Evolutionary conservation across 2,113 vertebrate genomes (phyloP).

Genomic region (Cygnus atratus): DNA sequence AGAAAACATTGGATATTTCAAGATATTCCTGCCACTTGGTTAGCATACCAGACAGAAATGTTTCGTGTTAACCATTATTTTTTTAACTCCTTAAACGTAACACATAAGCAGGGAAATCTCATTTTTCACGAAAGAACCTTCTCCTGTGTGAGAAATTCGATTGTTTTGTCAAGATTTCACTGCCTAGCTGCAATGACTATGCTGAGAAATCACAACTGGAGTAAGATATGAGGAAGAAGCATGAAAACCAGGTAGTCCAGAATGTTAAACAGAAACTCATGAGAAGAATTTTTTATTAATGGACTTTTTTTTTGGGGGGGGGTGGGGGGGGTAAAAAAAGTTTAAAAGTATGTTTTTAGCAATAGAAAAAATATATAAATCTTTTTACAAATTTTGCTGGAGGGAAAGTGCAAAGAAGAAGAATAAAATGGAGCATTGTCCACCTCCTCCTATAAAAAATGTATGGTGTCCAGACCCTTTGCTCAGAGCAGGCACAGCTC

Average conservation of each 20-base stretch:
- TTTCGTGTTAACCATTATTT: not conserved
- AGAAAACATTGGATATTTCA: not conserved
- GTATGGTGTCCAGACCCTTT: not conserved
- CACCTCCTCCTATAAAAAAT: not conserved
- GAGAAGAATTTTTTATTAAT: not conserved
- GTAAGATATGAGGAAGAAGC: not conserved
- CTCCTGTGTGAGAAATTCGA: rapidly evolving
- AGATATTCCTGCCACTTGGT: not conserved
- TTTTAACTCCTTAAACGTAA: not conserved
- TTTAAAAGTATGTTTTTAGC: not conserved
- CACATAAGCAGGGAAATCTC: not conserved
- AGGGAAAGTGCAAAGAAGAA: not conserved
- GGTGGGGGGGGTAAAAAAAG: not conserved
- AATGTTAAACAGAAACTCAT: not conserved
- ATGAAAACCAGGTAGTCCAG: not conserved
- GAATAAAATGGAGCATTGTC: not conserved
- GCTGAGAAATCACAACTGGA: not conserved
- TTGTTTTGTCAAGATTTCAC: not conserved
- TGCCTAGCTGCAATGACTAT: not conserved
- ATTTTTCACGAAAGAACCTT: not conserved
- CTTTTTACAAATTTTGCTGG: not conserved
- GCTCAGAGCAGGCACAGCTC: rapidly evolving
- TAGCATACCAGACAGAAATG: not conserved
- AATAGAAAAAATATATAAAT: not conserved
- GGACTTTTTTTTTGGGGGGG: not conserved